Evolutionary conservation across 1,140 invertebrate genomes (phyloP).

Genomic region (Drosophila novamexicana): DNA sequence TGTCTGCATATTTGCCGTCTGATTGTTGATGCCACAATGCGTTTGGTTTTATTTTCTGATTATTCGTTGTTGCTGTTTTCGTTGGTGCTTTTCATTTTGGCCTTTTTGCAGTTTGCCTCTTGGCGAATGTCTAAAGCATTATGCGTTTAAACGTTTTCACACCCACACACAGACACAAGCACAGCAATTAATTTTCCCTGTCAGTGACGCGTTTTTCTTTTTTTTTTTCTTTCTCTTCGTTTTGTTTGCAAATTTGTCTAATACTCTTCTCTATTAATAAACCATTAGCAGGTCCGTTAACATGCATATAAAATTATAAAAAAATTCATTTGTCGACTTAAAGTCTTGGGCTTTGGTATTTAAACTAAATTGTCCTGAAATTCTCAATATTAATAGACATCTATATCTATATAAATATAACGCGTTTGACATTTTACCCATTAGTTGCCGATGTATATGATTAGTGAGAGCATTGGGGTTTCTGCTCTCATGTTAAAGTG

Average conservation of each 20-base stretch:
- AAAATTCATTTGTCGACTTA: not conserved
- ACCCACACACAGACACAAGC: slow-evolving; percentile 7
- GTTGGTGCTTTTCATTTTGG: slow-evolving; percentile 1
- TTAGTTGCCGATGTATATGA: too few species aligned
- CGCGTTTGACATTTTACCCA: too few species aligned
- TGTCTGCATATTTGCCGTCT: slow-evolving; percentile 60
- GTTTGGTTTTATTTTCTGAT: slow-evolving; percentile 37
- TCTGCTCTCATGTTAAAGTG: slow-evolving; percentile 55
- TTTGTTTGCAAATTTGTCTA: slow-evolving; percentile 20
- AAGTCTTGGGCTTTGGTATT: too few species aligned
- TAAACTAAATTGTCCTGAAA: too few species aligned
- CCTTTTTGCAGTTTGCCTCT: slow-evolving; percentile 6
- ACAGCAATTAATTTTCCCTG: slow-evolving; percentile 31
- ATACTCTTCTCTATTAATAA: slow-evolving; percentile 10
- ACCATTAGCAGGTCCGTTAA: not conserved
- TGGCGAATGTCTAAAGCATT: slow-evolving; percentile 18
- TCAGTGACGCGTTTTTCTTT: not conserved
- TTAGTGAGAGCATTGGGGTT: slow-evolving; percentile 3
- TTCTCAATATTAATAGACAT: not conserved
- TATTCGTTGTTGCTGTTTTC: slow-evolving; percentile 5
- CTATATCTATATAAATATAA: not conserved
- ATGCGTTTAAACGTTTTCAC: slow-evolving; percentile 32
- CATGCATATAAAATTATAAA: not conserved
- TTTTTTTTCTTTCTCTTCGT: slow-evolving; percentile 7
- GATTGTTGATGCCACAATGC: slow-evolving; percentile 22